These are phyloP conservation scores for Dendrophyllia cribrosa DNA, from an alignment of 64 coral and sea anemone genomes.

Conservation along the genomic window DNA sequence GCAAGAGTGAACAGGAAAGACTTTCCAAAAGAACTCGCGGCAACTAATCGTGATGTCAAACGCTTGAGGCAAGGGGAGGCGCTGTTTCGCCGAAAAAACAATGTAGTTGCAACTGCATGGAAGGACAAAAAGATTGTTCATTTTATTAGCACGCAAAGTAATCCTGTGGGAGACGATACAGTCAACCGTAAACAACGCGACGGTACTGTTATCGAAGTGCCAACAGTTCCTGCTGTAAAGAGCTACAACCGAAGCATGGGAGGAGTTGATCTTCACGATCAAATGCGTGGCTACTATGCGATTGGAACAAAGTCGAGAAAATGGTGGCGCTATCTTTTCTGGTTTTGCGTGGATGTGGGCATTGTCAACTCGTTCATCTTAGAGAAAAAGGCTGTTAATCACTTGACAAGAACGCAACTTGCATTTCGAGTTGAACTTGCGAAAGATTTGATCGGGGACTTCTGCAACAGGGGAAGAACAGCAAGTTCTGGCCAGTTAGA, in stretches of 20 bases:
- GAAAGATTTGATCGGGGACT: conserved; percentile 21
- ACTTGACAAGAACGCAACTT: conserved; percentile 11
- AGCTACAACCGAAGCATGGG: conserved; percentile 55
- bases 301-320: conserved; percentile 3
- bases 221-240: conserved; percentile 19
- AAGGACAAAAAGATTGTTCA: conserved; percentile 26
- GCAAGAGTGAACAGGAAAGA: background rate
- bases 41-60: background rate
- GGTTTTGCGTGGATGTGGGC: conserved; percentile 44
- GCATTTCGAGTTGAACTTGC: conserved; percentile 26
- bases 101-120: background rate
- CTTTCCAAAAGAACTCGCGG: background rate
- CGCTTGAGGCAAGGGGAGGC: background rate
- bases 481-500: background rate
- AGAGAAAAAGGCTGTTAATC: conserved; percentile 26
- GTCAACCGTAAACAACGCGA: conserved; percentile 30
- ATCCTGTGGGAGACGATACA: conserved; percentile 41
- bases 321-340: conserved; percentile 64
- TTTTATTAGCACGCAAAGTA: conserved; percentile 55
- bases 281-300: background rate
- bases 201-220: conserved; percentile 35
- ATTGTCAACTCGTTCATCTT: conserved; percentile 59
- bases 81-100: background rate
- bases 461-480: background rate
- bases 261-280: conserved; percentile 41